Evolutionary conservation across 2,888 invertebrate genomes (phyloP).

Genomic region (Drosophila peninsularis): DNA sequence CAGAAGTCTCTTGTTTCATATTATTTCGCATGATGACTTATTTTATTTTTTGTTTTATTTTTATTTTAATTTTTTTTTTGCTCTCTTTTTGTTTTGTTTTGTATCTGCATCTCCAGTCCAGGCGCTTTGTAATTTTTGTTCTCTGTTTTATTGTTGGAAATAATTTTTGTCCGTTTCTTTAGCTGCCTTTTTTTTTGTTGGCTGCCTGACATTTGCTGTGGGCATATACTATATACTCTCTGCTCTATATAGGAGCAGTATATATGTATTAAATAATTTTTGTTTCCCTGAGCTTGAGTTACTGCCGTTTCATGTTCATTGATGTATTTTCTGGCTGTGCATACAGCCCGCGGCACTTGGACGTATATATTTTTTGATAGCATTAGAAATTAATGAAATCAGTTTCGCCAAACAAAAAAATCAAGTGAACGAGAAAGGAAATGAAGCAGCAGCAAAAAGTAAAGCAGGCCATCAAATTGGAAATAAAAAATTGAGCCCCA

Average conservation of each 20-base stretch:
- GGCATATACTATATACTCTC: conserved; percentile 24
- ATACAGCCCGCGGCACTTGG: conserved; percentile 56
- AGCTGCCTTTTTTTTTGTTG: conserved; percentile 17
- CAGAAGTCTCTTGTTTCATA: conserved; percentile 64
- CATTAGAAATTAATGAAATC: conserved; percentile 80
- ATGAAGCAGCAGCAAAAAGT: conserved; percentile 16
- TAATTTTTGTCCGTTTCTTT: conserved; percentile 45
- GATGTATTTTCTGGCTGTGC: conserved; percentile 54
- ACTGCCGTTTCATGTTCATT: conserved; percentile 47
- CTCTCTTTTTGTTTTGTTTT: not conserved
- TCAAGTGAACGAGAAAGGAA: not conserved
- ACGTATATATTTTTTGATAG: conserved; percentile 61
- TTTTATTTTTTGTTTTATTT: conserved; percentile 23
- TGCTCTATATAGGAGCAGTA: not conserved
- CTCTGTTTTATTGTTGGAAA: conserved; percentile 62
- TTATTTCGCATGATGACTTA: conserved; percentile 53
- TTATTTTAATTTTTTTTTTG: not conserved
- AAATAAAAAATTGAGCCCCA: conserved; percentile 58
- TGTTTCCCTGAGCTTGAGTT: conserved; percentile 20
- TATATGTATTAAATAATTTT: conserved; percentile 22
- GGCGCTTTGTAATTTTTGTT: conserved; percentile 51
- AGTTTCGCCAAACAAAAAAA: conserved; percentile 49
- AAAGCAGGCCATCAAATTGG: conserved; percentile 52
- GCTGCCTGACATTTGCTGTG: conserved; percentile 27
- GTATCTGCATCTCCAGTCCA: conserved; percentile 34